Base-by-base conservation (phyloP, 2,113 vertebrate species). In the Tragelaphus buxtoni region DNA sequence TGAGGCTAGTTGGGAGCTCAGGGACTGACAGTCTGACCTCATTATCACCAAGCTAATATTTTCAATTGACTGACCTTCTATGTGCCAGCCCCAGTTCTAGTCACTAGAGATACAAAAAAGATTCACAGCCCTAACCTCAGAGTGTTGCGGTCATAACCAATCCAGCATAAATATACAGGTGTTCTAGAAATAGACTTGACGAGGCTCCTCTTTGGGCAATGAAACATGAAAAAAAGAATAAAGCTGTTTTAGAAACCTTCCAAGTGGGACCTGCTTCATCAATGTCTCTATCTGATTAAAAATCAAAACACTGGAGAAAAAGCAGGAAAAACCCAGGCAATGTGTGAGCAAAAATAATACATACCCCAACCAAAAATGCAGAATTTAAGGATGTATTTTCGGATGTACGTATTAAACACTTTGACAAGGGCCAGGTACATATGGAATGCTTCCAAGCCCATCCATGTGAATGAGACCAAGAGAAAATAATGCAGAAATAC, bases 401-500 rank as follows among this genome's bases (percentile, higher is more conserved):
- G 98, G 61, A 99, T 97, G 18, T 99, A 99, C 82, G 98, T 99
- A 97, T 99, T 99, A 97, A 99, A 99, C 91, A 99, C 99, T 96
- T 99, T 99, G 61, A 99, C 99, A 24, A 99, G 99, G 61, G 99
- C 99, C 94, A 99, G 98, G 98, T 99, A 99, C 99, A 99, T 99
- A 97, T 99, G 99, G 97, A 99, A 99, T 60, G 99, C 99, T 98
- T 99, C 99, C 74, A 99, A 99, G 56, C 99, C 99, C 98, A 99
- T 99, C 99, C 99, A 99, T 11, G 99, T 99, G 98, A 99, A 99
- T 12, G 99, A 99, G 30, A 99, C 99, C 98, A 99, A 98, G 93
- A 99, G 99, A 96, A 99, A 99, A 99, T 99, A 99, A 98, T 99
- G 99, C 97, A 99, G 99, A 98, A 99, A 99, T 90, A 99, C 99